phyloP scores from a whole-genome alignment of 2,113 vertebrate species.

The Siniperca chuatsi region DNA sequence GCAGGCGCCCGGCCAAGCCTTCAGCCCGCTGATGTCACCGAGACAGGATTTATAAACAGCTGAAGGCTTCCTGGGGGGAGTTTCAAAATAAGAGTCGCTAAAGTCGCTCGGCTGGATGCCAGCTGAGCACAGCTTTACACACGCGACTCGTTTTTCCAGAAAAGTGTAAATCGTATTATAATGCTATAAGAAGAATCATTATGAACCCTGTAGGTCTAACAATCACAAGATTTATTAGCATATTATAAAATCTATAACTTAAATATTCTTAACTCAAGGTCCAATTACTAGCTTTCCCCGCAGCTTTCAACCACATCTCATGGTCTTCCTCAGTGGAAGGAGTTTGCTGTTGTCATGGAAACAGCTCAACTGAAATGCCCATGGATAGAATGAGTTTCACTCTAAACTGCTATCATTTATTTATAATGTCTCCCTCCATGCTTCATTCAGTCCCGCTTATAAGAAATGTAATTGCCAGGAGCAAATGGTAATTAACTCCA shows the following conservation, averaged over 20 bases:
- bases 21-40: constrained; percentile 39
- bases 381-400: too few species aligned
- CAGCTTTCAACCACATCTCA: background rate
- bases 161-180: background rate
- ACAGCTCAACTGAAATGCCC: too few species aligned
- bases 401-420: too few species aligned
- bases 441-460: too few species aligned
- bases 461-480: too few species aligned
- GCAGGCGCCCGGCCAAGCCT: constrained; percentile 12
- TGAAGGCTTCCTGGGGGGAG: background rate
- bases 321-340: background rate
- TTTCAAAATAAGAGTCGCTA: constrained; percentile 48
- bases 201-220: background rate
- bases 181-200: background rate
- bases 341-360: background rate
- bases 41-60: constrained; percentile 19
- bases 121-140: background rate
- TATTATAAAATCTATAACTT: background rate
- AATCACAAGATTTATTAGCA: background rate
- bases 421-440: too few species aligned
- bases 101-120: accelerated
- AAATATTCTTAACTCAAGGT: background rate
- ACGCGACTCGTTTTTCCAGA: background rate
- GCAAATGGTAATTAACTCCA: too few species aligned
- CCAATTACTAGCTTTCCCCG: background rate